Percentiles rank a stretch among this genome's conserved stretches.
These are phyloP conservation scores for Mongoloraphidia duomilia DNA, from an alignment of 2,888 invertebrate species.

Conservation along the genomic window DNA sequence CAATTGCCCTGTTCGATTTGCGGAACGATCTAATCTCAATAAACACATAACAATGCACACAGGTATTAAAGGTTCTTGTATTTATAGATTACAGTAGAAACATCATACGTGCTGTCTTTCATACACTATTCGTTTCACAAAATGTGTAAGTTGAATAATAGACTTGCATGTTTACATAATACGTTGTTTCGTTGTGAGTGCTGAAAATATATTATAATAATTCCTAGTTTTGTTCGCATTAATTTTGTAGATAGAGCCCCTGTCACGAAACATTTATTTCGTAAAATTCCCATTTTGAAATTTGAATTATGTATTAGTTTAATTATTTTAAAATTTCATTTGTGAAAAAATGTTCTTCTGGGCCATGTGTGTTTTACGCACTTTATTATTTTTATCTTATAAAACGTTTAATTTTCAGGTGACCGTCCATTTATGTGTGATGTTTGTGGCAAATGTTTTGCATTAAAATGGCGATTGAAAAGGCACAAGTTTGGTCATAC, in stretches of 20 bases:
- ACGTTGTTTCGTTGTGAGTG: too few species aligned
- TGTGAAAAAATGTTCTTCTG: too few species aligned
- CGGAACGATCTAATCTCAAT: constrained; percentile 50
- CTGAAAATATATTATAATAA: too few species aligned
- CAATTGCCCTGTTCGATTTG: constrained; percentile 41
- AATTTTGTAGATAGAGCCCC: too few species aligned
- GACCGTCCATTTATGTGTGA: constrained; percentile 40
- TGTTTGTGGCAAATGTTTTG: constrained; percentile 44
- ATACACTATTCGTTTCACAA: too few species aligned
- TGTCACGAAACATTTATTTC: too few species aligned
- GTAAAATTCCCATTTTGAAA: too few species aligned
- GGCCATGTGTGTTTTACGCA: too few species aligned
- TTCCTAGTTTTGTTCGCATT: too few species aligned
- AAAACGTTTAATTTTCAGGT: constrained; percentile 24
- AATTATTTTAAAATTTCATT: too few species aligned
- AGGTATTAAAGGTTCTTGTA: constrained; percentile 20
- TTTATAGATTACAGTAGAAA: not conserved
- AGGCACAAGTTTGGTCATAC: constrained; percentile 39
- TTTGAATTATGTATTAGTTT: too few species aligned
- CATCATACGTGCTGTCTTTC: too few species aligned
- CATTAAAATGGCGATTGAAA: constrained; percentile 41
- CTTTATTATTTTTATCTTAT: not conserved
- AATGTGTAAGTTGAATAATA: not conserved
- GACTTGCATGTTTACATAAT: not conserved
- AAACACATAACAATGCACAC: constrained; percentile 49